These are phyloP conservation scores for Gallinago jamesoni DNA, from an alignment of 2,113 vertebrate species.

Conservation along the genomic window DNA sequence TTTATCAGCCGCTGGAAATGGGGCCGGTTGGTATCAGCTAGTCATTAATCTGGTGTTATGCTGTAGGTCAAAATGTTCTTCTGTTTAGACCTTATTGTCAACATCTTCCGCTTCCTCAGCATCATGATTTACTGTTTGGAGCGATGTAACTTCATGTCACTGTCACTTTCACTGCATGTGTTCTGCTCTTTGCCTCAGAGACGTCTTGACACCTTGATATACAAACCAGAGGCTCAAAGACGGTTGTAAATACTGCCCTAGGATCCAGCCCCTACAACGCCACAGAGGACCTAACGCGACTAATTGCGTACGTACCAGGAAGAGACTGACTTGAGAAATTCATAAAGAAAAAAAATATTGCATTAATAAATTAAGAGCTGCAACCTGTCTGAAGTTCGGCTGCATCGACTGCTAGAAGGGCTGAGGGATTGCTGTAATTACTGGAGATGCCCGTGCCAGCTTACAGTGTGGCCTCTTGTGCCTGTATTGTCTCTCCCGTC, in stretches of 20 bases:
- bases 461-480: constrained; percentile 6
- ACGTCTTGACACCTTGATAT: constrained; percentile 57
- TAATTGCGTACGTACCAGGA: not conserved
- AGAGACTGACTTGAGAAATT: constrained; percentile 26
- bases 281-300: not conserved
- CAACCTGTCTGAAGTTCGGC: not conserved
- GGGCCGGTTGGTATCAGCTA: constrained; percentile 2
- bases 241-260: constrained; percentile 38
- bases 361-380: constrained; percentile 36
- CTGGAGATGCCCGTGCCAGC: not conserved
- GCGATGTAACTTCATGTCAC: constrained; percentile 34
- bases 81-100: constrained; percentile 61
- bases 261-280: not conserved
- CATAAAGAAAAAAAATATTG: constrained; percentile 32
- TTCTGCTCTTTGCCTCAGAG: constrained; percentile 61
- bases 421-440: constrained; percentile 21
- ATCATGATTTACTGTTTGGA: constrained; percentile 46
- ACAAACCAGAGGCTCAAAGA: constrained; percentile 38
- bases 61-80: constrained; percentile 60
- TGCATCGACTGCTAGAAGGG: not conserved
- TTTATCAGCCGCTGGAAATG: not conserved
- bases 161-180: constrained; percentile 37
- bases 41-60: constrained; percentile 40
- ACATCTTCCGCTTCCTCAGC: constrained; percentile 36
- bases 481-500: not conserved